phyloP scores from a whole-genome alignment of 2,113 vertebrate genomes.

The Dasyprocta punctata region DNA sequence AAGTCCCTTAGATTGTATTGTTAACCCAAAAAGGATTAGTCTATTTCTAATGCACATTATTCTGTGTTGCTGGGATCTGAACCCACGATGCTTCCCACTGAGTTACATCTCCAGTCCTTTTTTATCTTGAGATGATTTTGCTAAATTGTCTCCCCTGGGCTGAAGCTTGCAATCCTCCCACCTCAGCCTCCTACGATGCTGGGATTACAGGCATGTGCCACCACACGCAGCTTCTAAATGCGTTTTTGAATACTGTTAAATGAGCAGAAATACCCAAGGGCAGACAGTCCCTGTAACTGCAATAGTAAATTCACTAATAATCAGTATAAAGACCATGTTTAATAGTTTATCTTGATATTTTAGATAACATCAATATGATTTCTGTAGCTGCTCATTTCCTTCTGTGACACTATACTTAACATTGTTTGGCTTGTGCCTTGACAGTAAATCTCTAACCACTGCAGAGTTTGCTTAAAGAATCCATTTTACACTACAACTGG shows the following conservation, averaged over 20 bases:
- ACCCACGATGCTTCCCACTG: not conserved
- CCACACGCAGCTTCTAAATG: not conserved
- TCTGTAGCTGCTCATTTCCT: not conserved
- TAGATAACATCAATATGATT: not conserved
- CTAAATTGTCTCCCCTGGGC: not conserved
- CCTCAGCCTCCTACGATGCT: not conserved
- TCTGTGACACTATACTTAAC: not conserved
- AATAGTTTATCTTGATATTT: not conserved
- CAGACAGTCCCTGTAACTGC: not conserved
- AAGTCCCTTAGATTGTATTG: not conserved
- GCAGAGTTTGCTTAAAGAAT: not conserved
- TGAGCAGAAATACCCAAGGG: not conserved
- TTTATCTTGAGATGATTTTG: not conserved
- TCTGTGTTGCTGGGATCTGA: not conserved
- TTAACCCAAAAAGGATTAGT: not conserved
- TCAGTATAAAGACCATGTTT: not conserved
- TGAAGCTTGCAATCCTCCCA: not conserved
- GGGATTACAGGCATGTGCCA: not conserved
- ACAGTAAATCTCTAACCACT: not conserved
- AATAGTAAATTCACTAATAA: not conserved
- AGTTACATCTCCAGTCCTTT: not conserved
- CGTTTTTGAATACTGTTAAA: not conserved
- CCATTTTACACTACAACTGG: not conserved
- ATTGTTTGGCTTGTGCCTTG: not conserved
- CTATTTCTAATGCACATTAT: not conserved